Base-by-base conservation (phyloP, 2,797 vertebrate species). In the Clamator glandarius region DNA sequence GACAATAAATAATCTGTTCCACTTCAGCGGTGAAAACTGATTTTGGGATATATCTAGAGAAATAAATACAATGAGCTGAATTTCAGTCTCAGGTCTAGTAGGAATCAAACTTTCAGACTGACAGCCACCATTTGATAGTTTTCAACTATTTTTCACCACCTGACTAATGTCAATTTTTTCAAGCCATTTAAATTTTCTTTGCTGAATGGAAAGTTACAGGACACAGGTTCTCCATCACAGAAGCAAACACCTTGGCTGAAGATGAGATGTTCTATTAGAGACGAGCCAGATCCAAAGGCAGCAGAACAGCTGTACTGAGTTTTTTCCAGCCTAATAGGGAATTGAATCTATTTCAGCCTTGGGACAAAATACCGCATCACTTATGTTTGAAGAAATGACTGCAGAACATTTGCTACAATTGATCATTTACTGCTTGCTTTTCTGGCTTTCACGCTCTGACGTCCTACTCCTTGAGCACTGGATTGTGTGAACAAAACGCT, bases 1-100 rank as follows among this genome's bases (percentile, higher is more conserved):
- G 80, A 92, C 80, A 92, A 90, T 88, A 96, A 91, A 89, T 68
- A 58, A 81, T 55, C 70, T 94, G 84, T 96, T 96, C 92, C 93
- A 93, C 87, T 90, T 91, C 91, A 88, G 70, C 79, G 77, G 31
- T 51, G 29, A 85, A 81, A 93, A 69, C 85, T 57, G 70, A 95
- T 95, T 92, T 94, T 39, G 67, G 88, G 63, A 36, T 39, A 19
- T 76, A 86, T 35, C 83, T 79, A 52, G 89, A 84, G 84, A 81
- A 59, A 81, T 55, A 90, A 89, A 83, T 26, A 72, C 2, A 4
- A 85, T 73, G 86, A 84, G 66, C 82, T 81, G 83, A 48, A 82
- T 94, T 94, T 83, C 80, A 79, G 44, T 76, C 90, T 86, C 85
- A 73, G 69, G 51, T 70, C 91, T 73, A 6, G 41, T 81, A 86